Evolutionary conservation across 2,797 vertebrate genomes (phyloP), one percentile per base, ranked within the genome.

Genomic region (Ceryle rudis): DNA sequence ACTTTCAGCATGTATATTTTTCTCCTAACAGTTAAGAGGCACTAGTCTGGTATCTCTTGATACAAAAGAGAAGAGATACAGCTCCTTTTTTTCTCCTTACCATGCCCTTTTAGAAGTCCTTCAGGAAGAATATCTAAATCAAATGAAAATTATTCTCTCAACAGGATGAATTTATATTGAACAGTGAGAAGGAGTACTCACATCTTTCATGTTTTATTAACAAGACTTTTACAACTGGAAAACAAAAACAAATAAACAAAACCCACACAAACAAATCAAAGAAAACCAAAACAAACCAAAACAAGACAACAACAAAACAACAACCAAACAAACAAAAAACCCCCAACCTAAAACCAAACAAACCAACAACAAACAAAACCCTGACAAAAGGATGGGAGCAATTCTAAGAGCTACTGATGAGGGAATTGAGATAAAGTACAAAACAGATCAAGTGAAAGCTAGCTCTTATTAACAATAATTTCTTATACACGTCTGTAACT

Each of bases 121-220:
- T 89, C 67, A 81, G 29, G 51, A 94, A 80, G 41, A 91, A 60
- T 46, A 89, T 16, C 44, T 85, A 82, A 89, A 85, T 82, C 21
- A 89, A 86, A 91, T 71, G 41, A 64, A 91, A 90, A 86, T 62
- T 72, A 58, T 65, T 57, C 54, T 65, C 54, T 90, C 73, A 92
- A 85, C 16, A 86, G 18, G 65, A 82, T 80, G 57, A 86, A 93
- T 94, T 85, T 72, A 78, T 72, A 86, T 94, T 29, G 57, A 92
- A 61, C 8, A 58, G n/a, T 33, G 62, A 93, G 67, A 80, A 85
- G 77, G 35, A 89, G 37, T 33, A 65, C 8, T 70, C n/a, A 21
- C 4, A 3, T 72, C 49, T 91, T 95, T 92, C 62, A 93, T 88
- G 37, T 89, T 94, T 95, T 91, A 92, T 95, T 92, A 88, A 91